These are phyloP conservation scores for Drosophila ficusphila DNA, from an alignment of 1,140 invertebrate species.

Conservation along the genomic window DNA sequence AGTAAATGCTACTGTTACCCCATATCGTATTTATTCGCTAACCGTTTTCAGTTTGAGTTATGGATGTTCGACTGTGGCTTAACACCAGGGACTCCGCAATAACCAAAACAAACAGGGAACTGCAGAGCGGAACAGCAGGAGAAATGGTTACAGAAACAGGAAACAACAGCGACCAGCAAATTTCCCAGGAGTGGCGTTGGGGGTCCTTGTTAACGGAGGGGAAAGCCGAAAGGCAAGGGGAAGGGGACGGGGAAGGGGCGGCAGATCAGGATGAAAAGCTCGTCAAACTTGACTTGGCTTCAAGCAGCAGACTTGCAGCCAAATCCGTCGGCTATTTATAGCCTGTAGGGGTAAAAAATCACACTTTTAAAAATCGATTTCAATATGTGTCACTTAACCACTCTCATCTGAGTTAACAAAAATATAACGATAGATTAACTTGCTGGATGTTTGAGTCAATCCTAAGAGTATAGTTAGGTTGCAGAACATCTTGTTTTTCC, in stretches of 20 bases:
- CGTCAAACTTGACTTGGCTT: slow-evolving; percentile 27
- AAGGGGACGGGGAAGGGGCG: background rate
- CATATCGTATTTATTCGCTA: too few species aligned
- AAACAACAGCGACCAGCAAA: slow-evolving; percentile 53
- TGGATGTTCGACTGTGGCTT: too few species aligned
- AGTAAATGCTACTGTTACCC: too few species aligned
- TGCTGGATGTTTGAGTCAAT: too few species aligned
- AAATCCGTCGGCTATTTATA: slow-evolving; percentile 35
- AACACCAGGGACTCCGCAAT: slow-evolving; percentile 21
- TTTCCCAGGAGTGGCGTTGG: slow-evolving; percentile 72
- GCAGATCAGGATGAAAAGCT: slow-evolving; percentile 10
- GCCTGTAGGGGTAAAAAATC: background rate
- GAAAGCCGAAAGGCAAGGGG: background rate
- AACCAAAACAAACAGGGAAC: slow-evolving; percentile 26
- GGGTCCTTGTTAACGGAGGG: background rate
- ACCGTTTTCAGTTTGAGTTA: too few species aligned
- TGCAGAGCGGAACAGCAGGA: slow-evolving; percentile 13
- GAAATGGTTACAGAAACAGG: slow-evolving; percentile 23
- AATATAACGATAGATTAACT: too few species aligned
- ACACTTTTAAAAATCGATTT: background rate
- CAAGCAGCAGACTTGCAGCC: slow-evolving; percentile 12
- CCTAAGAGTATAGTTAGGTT: too few species aligned
- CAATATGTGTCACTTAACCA: too few species aligned
- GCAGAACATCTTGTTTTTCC: slow-evolving; percentile 9
- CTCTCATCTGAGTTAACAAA: too few species aligned